These are phyloP conservation scores for Etheostoma cragini DNA, from an alignment of 2,113 vertebrate genomes.

Conservation along the genomic window DNA sequence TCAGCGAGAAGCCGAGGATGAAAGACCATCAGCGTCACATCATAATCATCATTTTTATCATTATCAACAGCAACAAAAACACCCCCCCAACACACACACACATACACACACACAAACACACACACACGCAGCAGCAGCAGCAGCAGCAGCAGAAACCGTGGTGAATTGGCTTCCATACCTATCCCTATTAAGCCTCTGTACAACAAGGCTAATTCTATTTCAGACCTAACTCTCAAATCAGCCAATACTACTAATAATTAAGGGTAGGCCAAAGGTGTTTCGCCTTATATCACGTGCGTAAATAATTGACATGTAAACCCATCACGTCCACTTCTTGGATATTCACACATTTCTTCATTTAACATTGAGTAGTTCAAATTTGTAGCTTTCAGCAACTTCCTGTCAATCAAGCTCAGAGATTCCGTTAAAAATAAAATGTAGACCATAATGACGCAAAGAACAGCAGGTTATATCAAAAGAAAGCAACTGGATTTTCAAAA, in stretches of 20 bases:
- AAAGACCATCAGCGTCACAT: constrained; percentile 65
- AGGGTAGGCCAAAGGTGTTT: constrained; percentile 43
- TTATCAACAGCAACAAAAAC: constrained; percentile 57
- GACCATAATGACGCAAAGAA: constrained; percentile 10
- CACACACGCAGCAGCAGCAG: neutral
- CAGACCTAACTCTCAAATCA: constrained; percentile 54
- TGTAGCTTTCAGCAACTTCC: constrained; percentile 10
- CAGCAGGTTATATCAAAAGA: neutral
- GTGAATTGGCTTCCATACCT: constrained; percentile 51
- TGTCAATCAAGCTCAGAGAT: constrained; percentile 22
- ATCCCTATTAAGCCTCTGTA: constrained; percentile 58
- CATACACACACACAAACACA: constrained; percentile 12
- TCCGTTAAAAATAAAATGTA: constrained; percentile 10
- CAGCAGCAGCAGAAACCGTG: constrained; percentile 26
- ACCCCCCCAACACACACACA: constrained; percentile 11
- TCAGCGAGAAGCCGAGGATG: constrained; percentile 46
- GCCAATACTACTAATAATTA: constrained; percentile 61
- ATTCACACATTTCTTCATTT: neutral
- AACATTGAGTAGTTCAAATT: constrained; percentile 8
- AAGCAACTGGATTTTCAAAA: neutral
- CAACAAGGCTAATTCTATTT: constrained; percentile 61
- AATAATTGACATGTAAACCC: constrained; percentile 32
- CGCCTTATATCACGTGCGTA: constrained; percentile 19
- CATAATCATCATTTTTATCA: constrained; percentile 68
- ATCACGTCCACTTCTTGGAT: constrained; percentile 17